Percentiles rank a stretch among this genome's conserved stretches.
Conservation (phyloP, 2,797 vertebrate genomes). For the Phyllotis vaccarum region DNA sequence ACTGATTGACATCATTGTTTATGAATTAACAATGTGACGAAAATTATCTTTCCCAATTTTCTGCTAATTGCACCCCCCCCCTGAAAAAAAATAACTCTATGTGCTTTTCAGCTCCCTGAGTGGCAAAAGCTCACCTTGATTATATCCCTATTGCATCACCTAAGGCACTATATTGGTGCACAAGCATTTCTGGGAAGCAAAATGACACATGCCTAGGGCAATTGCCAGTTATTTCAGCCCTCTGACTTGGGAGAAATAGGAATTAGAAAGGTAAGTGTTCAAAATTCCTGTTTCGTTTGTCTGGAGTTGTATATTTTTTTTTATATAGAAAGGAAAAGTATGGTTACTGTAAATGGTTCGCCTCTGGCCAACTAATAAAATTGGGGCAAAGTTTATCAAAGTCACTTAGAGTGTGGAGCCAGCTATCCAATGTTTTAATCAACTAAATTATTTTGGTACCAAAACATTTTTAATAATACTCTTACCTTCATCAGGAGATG, state of each 20-base stretch:
- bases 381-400: constrained; percentile 68
- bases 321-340: constrained; percentile 60
- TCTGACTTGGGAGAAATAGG: constrained; percentile 38
- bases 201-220: constrained; percentile 68
- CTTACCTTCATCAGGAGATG: not conserved
- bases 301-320: constrained; percentile 36
- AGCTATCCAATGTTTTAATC: not conserved
- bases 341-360: constrained; percentile 39
- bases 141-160: constrained; percentile 41
- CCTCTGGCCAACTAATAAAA: constrained; percentile 68
- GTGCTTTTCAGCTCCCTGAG: constrained; percentile 26
- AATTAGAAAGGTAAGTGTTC: constrained; percentile 55
- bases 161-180: constrained; percentile 49
- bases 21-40: not conserved
- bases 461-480: not conserved
- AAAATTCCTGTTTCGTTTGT: constrained; percentile 45
- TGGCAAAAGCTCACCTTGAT: constrained; percentile 47
- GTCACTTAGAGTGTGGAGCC: constrained; percentile 33
- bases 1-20: not conserved
- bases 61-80: not conserved
- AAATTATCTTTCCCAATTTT: constrained; percentile 22
- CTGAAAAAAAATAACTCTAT: not conserved
- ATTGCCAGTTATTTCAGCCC: not conserved
- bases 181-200: constrained; percentile 60
- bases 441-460: not conserved